Evolutionary conservation across 1,140 invertebrate genomes (phyloP), one percentile per base, ranked within the genome.

Genomic region (Chymomyza costata): DNA sequence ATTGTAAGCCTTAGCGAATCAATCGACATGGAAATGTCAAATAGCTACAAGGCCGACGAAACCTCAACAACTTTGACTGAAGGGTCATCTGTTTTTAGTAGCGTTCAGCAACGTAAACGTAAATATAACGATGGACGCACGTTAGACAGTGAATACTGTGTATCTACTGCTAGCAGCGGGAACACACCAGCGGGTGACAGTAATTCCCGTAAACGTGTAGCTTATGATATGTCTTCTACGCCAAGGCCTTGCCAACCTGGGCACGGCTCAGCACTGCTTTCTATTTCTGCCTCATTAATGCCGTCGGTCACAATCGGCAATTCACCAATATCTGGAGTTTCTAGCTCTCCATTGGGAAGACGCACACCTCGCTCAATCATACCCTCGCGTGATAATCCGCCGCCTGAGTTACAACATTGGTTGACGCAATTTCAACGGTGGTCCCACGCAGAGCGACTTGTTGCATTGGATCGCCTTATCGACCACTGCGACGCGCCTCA

Each of bases 381-480:
- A 67, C 91, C 92, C 13, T 92, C 93, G 2, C 92, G 92, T 86
- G 92, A 93, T 65, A 92, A 93, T 87, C 93, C 93, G 41, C 93
- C 93, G 18, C 90, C 91, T 6, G 92, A 93, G 84, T 89, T 95
- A 85, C 89, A 87, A 50, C 89, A 90, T 65, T 95, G 93, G 93
- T 84, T 95, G 46, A 83, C 89, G 55, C 92, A 92, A 65, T 89
- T 92, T 47, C 87, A 95, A 89, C 89, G 88, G 48, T 98, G 96
- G 96, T 92, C 92, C 16, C 94, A 97, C 83, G 91, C 92, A 0
- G 95, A 98, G 85, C 89, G 96, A 59, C 89, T 97, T 66, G 86
- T 94, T 68, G 97, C 96, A 0, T 91, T 99, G 19, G 95, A 97
- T 85, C 92, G 94, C 57, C 87, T 99, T 34, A 96, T 99, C 41